A percentile compares a stretch with the other conserved stretches of the same genome.
These are phyloP conservation scores for Limosa lapponica DNA, from an alignment of 2,797 vertebrate genomes.

Conservation along the genomic window DNA sequence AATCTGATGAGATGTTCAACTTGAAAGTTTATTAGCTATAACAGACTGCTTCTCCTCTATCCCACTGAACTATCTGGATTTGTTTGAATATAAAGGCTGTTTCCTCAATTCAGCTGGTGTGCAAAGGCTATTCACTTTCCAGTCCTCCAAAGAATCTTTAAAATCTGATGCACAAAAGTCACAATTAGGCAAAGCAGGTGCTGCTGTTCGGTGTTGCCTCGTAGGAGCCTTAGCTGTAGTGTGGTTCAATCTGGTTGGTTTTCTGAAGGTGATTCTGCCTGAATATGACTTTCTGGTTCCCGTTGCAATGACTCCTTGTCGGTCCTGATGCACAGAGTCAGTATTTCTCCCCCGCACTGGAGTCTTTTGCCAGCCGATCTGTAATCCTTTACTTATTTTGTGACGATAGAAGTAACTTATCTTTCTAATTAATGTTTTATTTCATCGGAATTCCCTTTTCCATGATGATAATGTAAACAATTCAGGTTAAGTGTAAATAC, in stretches of 20 bases:
- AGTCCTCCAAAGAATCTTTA: constrained; percentile 28
- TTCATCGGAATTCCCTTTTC: neutral
- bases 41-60: constrained; percentile 26
- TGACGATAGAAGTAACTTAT: neutral
- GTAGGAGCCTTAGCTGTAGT: neutral
- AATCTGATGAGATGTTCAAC: constrained; percentile 31
- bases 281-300: neutral
- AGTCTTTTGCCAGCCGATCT: neutral
- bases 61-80: constrained; percentile 27
- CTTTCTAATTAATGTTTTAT: neutral
- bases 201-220: neutral
- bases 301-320: rapidly evolving
- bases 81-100: constrained; percentile 54
- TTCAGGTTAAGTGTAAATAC: neutral
- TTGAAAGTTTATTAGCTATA: constrained; percentile 51
- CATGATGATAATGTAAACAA: neutral
- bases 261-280: neutral
- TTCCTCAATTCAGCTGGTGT: constrained; percentile 44
- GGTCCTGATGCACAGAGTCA: neutral
- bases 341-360: neutral
- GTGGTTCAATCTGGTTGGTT: neutral
- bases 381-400: neutral
- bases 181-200: neutral
- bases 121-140: constrained; percentile 13
- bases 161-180: constrained; percentile 4